Base-by-base conservation (phyloP, 1,140 invertebrate species). In the Saccostrea echinata region DNA sequence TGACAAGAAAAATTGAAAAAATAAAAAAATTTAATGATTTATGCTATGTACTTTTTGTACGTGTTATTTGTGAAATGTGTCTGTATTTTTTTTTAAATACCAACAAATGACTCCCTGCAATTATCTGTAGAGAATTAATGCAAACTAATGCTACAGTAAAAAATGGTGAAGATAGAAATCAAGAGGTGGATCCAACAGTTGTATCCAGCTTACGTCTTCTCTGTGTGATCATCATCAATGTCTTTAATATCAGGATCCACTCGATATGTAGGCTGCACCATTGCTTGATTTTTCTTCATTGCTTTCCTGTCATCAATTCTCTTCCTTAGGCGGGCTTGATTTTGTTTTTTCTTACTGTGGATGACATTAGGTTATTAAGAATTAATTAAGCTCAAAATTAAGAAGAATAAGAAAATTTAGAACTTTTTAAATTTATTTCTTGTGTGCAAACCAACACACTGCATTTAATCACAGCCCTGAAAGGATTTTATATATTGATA, bases 291-390 rank as follows among this genome's bases (percentile, higher is more conserved):
- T 33, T 85, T 85, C 84, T 85, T 85, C 51, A 68, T 68, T 12
- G 57, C 61, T n/a, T 87, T 89, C 30, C 83, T 87, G 21, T 89
- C 81, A 30, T 87, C 86, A 21, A 87, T 89, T 21, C 81, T 89
- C 57, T 89, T 89, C 53, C 68, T 64, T 16, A 86, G 33, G 51
- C 84, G 84, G 11, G 30, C 30, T n/a, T 86, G 43, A 9, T 87
- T 84, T 57, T 89, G 71, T 11, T 61, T 71, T 21, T 52, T 89
- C 57, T 89, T 89, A 57, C 88, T 89, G 55, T 18, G 57, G 53
- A 64, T 83, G 16, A 86, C 11, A 85, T 35, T 24, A 64, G 30
- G n/a, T n/a, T n/a, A n/a, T n/a, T n/a, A n/a, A n/a, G n/a, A n/a
- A n/a, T n/a, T n/a, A 55, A 27, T 13, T 8, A 81, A 30, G 21